Conservation (phyloP, 2,888 invertebrate species). For the Drosophila meridionalis region DNA sequence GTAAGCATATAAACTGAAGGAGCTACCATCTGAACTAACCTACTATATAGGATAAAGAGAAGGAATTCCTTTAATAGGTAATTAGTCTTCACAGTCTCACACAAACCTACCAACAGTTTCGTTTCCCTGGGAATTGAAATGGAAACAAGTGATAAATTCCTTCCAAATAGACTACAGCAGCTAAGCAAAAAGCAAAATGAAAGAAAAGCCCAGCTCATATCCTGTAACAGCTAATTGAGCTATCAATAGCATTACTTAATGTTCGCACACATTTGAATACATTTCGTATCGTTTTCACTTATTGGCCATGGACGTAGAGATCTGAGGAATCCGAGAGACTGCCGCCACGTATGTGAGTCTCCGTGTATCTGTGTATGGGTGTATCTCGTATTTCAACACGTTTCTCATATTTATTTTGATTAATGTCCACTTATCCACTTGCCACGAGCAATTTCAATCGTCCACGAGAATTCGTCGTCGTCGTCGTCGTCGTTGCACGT, state of each 20-base stretch:
- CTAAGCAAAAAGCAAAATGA: background rate
- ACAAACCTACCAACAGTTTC: background rate
- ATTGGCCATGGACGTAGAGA: conserved; percentile 13
- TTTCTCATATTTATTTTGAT: conserved; percentile 79
- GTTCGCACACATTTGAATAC: conserved; percentile 30
- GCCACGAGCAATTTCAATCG: conserved; percentile 78
- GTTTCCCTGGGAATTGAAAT: background rate
- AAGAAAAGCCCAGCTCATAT: background rate
- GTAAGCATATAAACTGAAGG: background rate
- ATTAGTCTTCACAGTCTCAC: background rate
- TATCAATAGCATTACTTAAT: conserved; percentile 5
- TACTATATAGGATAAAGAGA: background rate
- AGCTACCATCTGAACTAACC: background rate
- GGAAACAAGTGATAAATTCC: background rate
- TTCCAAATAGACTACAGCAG: background rate
- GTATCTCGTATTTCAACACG: conserved; percentile 73
- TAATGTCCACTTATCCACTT: conserved; percentile 80
- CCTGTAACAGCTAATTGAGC: conserved; percentile 27
- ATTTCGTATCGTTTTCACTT: conserved; percentile 42
- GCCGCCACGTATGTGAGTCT: conserved; percentile 5
- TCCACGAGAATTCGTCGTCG: conserved; percentile 54
- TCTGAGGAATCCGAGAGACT: background rate
- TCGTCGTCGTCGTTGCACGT: conserved; percentile 54
- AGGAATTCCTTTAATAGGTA: background rate
- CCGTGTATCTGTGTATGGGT: conserved; percentile 9